Base-by-base conservation (phyloP, 2,888 invertebrate species). In the Erynnis tages region DNA sequence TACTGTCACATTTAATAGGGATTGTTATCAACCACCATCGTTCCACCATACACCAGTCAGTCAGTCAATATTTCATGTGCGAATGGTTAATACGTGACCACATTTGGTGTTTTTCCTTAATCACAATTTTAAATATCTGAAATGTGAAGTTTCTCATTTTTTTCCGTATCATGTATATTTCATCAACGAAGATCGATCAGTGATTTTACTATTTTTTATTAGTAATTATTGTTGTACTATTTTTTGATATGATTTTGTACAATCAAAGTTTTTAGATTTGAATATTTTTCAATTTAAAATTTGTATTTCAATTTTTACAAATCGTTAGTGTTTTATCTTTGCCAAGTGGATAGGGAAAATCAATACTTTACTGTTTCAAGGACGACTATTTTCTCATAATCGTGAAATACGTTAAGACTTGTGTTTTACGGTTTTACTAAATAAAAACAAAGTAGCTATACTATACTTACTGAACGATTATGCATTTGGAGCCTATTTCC, bases 41-140 rank as follows among this genome's bases (percentile, higher is more conserved):
- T n/a, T n/a, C n/a, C n/a, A n/a, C n/a, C n/a, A n/a, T n/a, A n/a
- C n/a, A n/a, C n/a, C n/a, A n/a, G n/a, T 68, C 69, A 55, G 65
- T 57, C 73, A 81, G 82, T 81, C 78, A 74, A 78, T 79, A 77
- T 70, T 69, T 69, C 69, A 68, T 58, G 57, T 45, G 54, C 54
- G 71, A 57, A 53, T 61, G 67, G 67, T 59, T 71, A 71, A 19
- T 56, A 37, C 63, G 44, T 45, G 29, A 58, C 35, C 54, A 55
- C 48, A 58, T 52, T 35, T n/a, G 11, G 8, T 32, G 17, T 16
- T 13, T 14, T 23, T 38, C 6, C 6, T 2, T 14, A 14, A 32
- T 14, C 6, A 11, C 5, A 32, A 32, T 6, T 3, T 6, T 7
- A 21, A 21, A 13, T 3, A 6, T 30, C 0, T 13, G 1, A n/a